Evolutionary conservation across 1,140 invertebrate species (phyloP).

Genomic region (Stegodyphus mimosarum): DNA sequence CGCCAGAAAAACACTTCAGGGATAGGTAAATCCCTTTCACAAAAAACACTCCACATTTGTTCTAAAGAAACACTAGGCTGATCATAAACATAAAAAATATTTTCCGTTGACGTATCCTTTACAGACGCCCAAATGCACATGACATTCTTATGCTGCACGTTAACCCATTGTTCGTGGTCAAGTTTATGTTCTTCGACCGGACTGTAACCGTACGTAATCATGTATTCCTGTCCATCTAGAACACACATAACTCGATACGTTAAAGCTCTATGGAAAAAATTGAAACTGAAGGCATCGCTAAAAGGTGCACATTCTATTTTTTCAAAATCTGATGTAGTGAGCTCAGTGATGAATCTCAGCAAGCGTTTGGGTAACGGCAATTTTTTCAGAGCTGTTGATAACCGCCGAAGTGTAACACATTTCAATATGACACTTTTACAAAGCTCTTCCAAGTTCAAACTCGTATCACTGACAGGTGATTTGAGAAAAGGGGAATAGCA

Average conservation of each 20-base stretch:
- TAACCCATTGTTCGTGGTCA: conserved; percentile 46
- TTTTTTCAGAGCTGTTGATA: conserved; percentile 3
- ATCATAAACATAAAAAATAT: conserved; percentile 58
- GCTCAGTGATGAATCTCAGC: conserved; percentile 20
- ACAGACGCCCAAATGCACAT: conserved; percentile 56
- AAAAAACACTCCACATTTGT: conserved; percentile 52
- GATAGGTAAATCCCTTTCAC: conserved; percentile 21
- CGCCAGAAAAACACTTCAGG: conserved; percentile 47
- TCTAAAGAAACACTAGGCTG: conserved; percentile 42
- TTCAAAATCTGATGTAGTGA: conserved; percentile 57
- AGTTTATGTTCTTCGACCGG: conserved; percentile 7
- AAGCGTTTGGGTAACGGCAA: conserved; percentile 40
- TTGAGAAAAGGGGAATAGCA: conserved; percentile 57
- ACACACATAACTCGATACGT: conserved; percentile 56
- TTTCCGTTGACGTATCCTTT: conserved; percentile 49
- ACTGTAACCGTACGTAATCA: conserved; percentile 54
- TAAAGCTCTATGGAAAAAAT: conserved; percentile 59
- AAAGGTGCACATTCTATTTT: conserved; percentile 61
- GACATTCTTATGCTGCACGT: conserved; percentile 47
- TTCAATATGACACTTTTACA: conserved; percentile 55
- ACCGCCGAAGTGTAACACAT: conserved; percentile 30
- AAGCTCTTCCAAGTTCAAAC: conserved; percentile 20
- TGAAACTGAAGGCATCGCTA: conserved; percentile 49
- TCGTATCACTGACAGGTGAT: background rate
- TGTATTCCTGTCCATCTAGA: conserved; percentile 49